Conservation (phyloP, 2,113 vertebrate species). For the Dromas ardeola region DNA sequence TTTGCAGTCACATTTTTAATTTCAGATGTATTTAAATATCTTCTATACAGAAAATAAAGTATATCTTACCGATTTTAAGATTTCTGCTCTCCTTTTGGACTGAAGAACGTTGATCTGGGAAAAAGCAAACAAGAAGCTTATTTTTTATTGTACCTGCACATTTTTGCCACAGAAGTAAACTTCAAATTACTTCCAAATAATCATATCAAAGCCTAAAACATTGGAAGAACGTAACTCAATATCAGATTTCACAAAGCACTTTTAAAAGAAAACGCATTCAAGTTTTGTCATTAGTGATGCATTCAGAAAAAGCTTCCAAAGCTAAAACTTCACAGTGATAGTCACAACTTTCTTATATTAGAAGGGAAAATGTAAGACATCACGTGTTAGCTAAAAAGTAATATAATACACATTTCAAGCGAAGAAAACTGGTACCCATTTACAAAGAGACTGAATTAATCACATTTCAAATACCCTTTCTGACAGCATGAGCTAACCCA, state of each 20-base stretch:
- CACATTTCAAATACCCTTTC: neutral
- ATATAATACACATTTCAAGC: neutral
- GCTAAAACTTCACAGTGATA: neutral
- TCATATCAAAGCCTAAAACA: neutral
- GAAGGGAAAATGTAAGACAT: neutral
- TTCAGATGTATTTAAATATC: neutral
- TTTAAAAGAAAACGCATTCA: neutral
- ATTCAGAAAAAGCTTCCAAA: neutral
- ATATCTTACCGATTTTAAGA: conserved; percentile 93
- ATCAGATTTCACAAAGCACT: neutral
- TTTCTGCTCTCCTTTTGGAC: conserved; percentile 96
- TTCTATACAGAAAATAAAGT: neutral
- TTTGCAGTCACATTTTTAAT: neutral
- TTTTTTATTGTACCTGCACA: neutral
- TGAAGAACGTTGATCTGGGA: conserved; percentile 95
- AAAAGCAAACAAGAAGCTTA: neutral
- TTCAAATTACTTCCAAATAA: neutral
- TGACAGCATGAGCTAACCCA: neutral
- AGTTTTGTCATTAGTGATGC: neutral
- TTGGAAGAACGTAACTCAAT: neutral
- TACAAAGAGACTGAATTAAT: neutral
- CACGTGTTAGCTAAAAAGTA: neutral
- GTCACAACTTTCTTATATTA: neutral
- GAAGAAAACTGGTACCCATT: neutral
- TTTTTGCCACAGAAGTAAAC: neutral